phyloP scores from a whole-genome alignment of 35 echinoderm and acorn worm genomes.

The Apostichopus parvimensis region DNA sequence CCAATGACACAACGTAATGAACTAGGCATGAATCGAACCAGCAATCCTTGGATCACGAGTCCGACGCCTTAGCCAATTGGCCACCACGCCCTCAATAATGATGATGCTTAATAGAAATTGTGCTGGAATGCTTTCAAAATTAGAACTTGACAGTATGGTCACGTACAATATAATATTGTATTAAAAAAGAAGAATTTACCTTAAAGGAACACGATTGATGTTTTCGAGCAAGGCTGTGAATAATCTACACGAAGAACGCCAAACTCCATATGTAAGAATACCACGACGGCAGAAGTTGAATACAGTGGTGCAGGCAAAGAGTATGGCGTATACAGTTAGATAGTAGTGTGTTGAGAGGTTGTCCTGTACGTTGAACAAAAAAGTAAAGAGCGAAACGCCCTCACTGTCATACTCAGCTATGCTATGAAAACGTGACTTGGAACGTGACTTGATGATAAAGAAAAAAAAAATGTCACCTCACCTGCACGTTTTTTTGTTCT shows the following conservation, averaged over 20 bases:
- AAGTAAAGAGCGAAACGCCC: background rate
- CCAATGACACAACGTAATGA: too few species aligned
- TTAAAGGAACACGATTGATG: background rate
- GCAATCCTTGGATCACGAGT: too few species aligned
- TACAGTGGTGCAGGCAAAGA: background rate
- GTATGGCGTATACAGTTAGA: background rate
- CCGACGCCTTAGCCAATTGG: too few species aligned
- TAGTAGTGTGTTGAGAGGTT: background rate
- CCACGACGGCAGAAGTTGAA: background rate
- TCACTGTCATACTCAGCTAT: too few species aligned
- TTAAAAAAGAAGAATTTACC: background rate
- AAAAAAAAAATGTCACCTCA: too few species aligned
- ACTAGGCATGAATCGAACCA: too few species aligned
- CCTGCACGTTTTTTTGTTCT: too few species aligned
- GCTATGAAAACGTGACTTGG: too few species aligned
- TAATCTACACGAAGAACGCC: background rate
- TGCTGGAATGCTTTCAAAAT: too few species aligned
- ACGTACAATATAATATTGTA: too few species aligned
- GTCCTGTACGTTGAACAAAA: background rate
- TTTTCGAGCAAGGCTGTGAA: background rate
- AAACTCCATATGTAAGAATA: background rate
- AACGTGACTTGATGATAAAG: too few species aligned
- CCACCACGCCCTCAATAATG: background rate
- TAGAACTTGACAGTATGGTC: too few species aligned
- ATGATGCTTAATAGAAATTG: background rate